These are phyloP conservation scores for Lophotis ruficrista DNA, from an alignment of 2,113 vertebrate genomes.

Conservation along the genomic window DNA sequence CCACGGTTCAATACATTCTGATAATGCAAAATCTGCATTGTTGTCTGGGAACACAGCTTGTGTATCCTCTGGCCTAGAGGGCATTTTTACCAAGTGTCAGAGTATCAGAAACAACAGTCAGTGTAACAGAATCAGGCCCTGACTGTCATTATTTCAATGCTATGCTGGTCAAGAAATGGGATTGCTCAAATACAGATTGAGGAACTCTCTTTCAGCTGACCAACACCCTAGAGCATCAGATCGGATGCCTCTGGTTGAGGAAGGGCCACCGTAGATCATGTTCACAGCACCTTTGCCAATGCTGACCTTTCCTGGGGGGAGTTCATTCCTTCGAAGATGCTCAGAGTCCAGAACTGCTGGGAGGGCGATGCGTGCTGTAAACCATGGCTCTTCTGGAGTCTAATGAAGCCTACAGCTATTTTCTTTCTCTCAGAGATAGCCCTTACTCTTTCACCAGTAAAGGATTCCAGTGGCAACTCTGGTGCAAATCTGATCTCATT, in stretches of 20 bases:
- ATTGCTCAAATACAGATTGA: neutral
- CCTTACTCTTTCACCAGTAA: neutral
- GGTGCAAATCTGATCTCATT: neutral
- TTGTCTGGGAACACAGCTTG: neutral
- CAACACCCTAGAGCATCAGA: neutral
- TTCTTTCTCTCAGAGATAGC: neutral
- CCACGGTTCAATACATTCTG: neutral
- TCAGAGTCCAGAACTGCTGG: neutral
- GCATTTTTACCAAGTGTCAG: neutral
- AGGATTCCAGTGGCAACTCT: neutral
- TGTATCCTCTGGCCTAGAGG: neutral
- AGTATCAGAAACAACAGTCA: neutral
- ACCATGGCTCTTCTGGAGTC: neutral
- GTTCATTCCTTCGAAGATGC: neutral
- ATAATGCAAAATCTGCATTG: neutral
- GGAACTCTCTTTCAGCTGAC: neutral
- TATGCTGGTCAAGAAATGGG: neutral
- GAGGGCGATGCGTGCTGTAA: neutral
- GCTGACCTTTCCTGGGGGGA: neutral
- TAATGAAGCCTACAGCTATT: neutral
- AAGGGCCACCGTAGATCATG: rapidly evolving
- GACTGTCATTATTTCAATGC: neutral
- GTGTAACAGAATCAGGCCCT: neutral
- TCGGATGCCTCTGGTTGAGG: neutral
- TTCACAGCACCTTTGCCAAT: neutral